Evolutionary conservation across 1,140 invertebrate species (phyloP).

Genomic region (Zaprionus vittiger): DNA sequence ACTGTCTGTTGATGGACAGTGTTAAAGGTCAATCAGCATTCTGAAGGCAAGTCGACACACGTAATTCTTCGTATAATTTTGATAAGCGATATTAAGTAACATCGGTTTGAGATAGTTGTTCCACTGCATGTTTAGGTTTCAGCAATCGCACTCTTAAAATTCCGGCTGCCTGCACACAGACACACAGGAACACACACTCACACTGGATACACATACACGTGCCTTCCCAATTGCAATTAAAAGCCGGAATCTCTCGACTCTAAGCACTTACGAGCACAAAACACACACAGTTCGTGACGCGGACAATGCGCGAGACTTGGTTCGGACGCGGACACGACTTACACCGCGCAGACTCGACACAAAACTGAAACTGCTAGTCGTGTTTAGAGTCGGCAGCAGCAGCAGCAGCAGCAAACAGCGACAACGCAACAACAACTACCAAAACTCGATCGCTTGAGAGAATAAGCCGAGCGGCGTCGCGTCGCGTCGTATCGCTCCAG

Average conservation of each 20-base stretch:
- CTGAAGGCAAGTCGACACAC: constrained; percentile 19
- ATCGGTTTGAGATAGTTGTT: constrained; percentile 20
- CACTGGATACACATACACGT: constrained; percentile 50
- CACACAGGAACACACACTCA: constrained; percentile 4
- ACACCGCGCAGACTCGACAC: constrained; percentile 66
- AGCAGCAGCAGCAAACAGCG: neutral
- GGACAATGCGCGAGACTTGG: constrained; percentile 38
- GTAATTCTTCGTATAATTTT: constrained; percentile 10
- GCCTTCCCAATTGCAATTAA: constrained; percentile 77
- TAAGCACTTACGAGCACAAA: constrained; percentile 61
- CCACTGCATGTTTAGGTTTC: constrained; percentile 51
- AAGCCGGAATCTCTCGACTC: constrained; percentile 68
- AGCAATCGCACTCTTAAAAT: constrained; percentile 51
- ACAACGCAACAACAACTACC: constrained; percentile 37
- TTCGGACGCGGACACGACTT: constrained; percentile 53
- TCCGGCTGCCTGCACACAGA: constrained; percentile 29
- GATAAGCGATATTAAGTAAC: constrained; percentile 52
- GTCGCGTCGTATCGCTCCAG: constrained; percentile 31
- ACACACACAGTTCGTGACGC: constrained; percentile 50
- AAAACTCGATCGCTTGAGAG: constrained; percentile 76
- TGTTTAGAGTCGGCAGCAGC: constrained; percentile 11
- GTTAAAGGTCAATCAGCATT: constrained; percentile 57
- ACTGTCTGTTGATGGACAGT: constrained; percentile 13
- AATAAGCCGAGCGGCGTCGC: constrained; percentile 52
- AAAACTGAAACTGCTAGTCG: constrained; percentile 62